A percentile compares a stretch with the other conserved stretches of the same genome.
phyloP scores from a whole-genome alignment of 2,888 invertebrate species.

The Criorhina ranunculi region DNA sequence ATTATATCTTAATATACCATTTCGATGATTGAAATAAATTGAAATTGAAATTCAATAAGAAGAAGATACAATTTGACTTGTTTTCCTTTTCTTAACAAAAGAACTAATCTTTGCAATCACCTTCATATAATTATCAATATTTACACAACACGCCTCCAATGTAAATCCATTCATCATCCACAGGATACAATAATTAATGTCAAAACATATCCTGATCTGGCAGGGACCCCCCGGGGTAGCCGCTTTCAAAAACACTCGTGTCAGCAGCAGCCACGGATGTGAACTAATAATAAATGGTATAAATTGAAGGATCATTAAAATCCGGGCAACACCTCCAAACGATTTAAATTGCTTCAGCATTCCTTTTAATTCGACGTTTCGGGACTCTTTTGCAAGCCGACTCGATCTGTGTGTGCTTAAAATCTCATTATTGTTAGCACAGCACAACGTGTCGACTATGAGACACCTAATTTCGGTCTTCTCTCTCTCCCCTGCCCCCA shows the following conservation, averaged over 20 bases:
- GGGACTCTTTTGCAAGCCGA: too few relatives aligned
- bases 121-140: slow-evolving; percentile 17
- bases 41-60: too few relatives aligned
- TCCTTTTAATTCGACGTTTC: slow-evolving; percentile 28
- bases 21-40: too few relatives aligned
- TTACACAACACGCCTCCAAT: slow-evolving; percentile 3
- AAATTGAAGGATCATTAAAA: slow-evolving; percentile 49
- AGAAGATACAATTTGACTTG: too few relatives aligned
- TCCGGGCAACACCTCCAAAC: slow-evolving; percentile 21
- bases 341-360: slow-evolving; percentile 38
- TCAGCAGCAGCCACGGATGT: not conserved
- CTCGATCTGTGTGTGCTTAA: slow-evolving; percentile 34
- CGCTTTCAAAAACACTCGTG: not conserved
- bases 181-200: slow-evolving; percentile 37
- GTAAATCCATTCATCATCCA: slow-evolving; percentile 20
- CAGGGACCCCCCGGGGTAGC: too few relatives aligned
- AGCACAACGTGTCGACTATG: slow-evolving; percentile 46
- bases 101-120: too few relatives aligned
- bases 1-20: too few relatives aligned
- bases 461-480: slow-evolving; percentile 49
- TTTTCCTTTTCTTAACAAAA: too few relatives aligned
- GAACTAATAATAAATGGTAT: slow-evolving; percentile 39
- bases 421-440: slow-evolving; percentile 63
- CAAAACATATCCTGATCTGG: too few relatives aligned
- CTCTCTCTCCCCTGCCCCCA: slow-evolving; percentile 3